A percentile compares a stretch with the other conserved stretches of the same genome.
These are phyloP conservation scores for Pteronura brasiliensis DNA, from an alignment of 2,113 vertebrate genomes.

Conservation along the genomic window DNA sequence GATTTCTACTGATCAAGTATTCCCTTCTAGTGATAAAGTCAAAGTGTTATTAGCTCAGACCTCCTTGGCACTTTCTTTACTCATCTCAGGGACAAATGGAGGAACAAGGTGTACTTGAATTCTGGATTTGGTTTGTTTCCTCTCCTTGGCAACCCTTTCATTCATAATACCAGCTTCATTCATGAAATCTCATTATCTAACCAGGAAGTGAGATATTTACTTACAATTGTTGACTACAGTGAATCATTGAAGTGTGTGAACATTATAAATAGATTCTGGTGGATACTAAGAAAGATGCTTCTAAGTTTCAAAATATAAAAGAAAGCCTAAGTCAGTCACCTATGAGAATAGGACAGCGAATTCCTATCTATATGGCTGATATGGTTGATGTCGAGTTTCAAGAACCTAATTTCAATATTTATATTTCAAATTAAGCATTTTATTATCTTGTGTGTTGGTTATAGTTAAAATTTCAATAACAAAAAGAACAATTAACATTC, in stretches of 20 bases:
- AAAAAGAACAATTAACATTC: background rate
- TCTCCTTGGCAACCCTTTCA: background rate
- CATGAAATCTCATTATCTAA: constrained; percentile 9
- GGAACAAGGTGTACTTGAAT: background rate
- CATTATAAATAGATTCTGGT: background rate
- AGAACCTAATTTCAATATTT: background rate
- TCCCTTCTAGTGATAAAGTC: background rate
- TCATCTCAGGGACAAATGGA: background rate
- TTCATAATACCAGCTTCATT: background rate
- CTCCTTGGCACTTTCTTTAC: background rate
- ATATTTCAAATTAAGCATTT: background rate
- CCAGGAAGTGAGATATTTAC: background rate
- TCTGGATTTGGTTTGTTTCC: background rate
- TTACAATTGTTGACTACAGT: background rate
- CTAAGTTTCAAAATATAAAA: constrained; percentile 2
- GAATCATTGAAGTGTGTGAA: background rate
- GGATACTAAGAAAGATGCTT: background rate
- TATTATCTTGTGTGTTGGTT: background rate
- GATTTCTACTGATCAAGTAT: background rate
- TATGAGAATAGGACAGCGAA: background rate
- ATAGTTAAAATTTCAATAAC: background rate
- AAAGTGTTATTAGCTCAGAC: background rate
- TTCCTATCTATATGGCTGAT: background rate
- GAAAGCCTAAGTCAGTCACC: background rate
- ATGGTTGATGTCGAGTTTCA: background rate